Evolutionary conservation across 2,888 invertebrate genomes (phyloP), one percentile per base, ranked within the genome.

Genomic region (Nycteola revayana): DNA sequence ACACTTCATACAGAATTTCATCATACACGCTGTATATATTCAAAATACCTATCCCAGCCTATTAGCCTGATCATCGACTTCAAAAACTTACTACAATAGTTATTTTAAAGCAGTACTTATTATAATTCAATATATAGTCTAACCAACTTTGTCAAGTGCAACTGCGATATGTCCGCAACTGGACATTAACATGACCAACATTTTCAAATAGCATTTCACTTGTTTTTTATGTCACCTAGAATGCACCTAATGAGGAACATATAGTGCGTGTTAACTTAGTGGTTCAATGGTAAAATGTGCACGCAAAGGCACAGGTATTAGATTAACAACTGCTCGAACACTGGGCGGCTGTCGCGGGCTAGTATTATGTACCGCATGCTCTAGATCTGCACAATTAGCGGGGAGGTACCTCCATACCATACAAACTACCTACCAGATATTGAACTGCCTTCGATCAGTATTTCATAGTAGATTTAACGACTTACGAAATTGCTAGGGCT

Each of bases 351-450:
- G 61, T 49, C 49, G 42, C 33, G 39, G 54, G 49, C 33, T 66
- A 51, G 57, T 43, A 81, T 82, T 80, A 82, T 72, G 75, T 82
- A 75, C 82, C 85, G 85, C 66, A 66, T 68, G 83, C 66, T 73
- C 82, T 49, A 85, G 74, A 76, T 83, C 48, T 42, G 36, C 31
- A 60, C 64, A 68, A 70, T 73, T 74, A 73, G 63, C 61, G 41
- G 50, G 62, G 60, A 54, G 49, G 62, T 57, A 38, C 52, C 41
- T 35, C 32, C 25, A 40, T 53, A 40, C 44, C 49, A 42, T 14
- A 3, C 14, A 14, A 14, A 14, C 14, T 14, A 14, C 14, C 14
- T 2, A 2, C 14, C 5, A 14, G 14, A 5, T 14, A 14, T 14
- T 5, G 14, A 14, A 14, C 14, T 3, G 5, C 14, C 5, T 3